Conservation (phyloP, 2,888 invertebrate species). For the Pecten maximus region DNA sequence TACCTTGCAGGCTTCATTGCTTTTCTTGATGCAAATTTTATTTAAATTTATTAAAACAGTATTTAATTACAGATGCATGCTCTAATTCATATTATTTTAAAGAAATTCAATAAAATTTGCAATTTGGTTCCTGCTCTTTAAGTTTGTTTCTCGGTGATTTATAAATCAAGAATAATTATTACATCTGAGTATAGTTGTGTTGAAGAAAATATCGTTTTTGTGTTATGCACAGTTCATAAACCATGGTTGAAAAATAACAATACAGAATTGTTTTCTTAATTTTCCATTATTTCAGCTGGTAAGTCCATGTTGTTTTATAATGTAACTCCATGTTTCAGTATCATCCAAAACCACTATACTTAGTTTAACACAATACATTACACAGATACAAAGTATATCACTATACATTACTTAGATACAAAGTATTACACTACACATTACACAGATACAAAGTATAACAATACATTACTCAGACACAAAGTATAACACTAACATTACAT, state of each 20-base stretch:
- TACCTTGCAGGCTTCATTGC: neutral
- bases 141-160: neutral
- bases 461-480: too few species aligned
- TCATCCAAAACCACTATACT: too few species aligned
- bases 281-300: constrained; percentile 3
- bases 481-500: too few species aligned
- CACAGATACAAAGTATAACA: too few species aligned
- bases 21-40: too few species aligned
- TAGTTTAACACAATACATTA: too few species aligned
- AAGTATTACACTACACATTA: too few species aligned
- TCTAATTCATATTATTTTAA: neutral
- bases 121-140: neutral
- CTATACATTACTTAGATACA: too few species aligned
- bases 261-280: neutral
- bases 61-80: neutral
- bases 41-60: neutral
- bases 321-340: neutral
- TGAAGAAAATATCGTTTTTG: neutral
- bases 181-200: neutral
- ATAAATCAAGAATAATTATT: neutral
- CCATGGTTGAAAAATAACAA: neutral
- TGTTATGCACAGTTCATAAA: neutral
- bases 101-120: too few species aligned
- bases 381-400: too few species aligned
- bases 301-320: neutral